Conservation (phyloP, 35 echinoderm and acorn worm species). For the Holothuria glaberrima region DNA sequence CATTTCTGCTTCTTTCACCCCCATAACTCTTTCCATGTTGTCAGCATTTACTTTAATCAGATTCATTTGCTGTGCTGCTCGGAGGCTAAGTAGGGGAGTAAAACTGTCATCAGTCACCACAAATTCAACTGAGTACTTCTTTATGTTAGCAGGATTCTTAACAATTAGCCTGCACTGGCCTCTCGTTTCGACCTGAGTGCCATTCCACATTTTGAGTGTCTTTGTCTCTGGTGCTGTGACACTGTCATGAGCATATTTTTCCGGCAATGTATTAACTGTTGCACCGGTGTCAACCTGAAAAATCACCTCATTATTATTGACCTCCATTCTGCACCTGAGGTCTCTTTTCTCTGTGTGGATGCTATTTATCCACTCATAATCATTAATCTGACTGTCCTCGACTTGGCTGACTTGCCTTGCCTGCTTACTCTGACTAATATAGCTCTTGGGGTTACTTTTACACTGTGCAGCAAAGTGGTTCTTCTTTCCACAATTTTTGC, state of each 20-base stretch:
- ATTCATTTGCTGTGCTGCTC: slow-evolving; percentile 49
- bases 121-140: slow-evolving; percentile 56
- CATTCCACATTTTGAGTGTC: slow-evolving; percentile 35
- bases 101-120: slow-evolving; percentile 13
- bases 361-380: no score
- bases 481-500: no score
- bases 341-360: no score
- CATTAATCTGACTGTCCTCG: no score
- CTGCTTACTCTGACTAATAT: no score
- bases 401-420: no score
- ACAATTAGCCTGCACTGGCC: not conserved
- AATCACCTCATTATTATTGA: slow-evolving; percentile 33
- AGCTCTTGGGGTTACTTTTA: no score
- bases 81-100: slow-evolving; percentile 3
- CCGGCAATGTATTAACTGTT: slow-evolving; percentile 22
- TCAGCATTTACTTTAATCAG: not conserved
- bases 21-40: slow-evolving; percentile 22
- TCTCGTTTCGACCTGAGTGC: not conserved
- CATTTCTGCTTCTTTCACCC: not conserved
- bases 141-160: not conserved
- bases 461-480: no score
- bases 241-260: slow-evolving; percentile 10
- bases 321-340: slow-evolving; percentile 15
- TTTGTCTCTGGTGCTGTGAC: slow-evolving; percentile 6
- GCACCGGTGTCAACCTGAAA: slow-evolving; percentile 54